phyloP scores from a whole-genome alignment of 1,140 invertebrate species.

The Vollenhovia emeryi region DNA sequence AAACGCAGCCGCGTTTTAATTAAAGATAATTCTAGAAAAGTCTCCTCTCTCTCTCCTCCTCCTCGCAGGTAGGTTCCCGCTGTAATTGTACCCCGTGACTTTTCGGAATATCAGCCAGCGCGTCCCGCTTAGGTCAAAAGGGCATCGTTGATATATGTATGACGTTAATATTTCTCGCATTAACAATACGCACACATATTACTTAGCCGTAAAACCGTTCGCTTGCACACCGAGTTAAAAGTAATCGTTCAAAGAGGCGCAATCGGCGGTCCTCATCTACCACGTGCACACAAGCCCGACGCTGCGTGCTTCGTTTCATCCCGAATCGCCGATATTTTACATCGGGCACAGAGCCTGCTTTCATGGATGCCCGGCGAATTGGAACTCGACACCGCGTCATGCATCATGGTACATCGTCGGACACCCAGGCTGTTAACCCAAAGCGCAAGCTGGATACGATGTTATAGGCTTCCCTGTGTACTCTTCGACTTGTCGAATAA shows the following conservation, averaged over 20 bases:
- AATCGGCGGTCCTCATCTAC: conserved; percentile 50
- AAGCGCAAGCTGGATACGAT: conserved; percentile 73
- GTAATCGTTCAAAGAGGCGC: conserved; percentile 50
- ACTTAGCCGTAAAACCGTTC: conserved; percentile 4
- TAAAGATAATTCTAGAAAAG: background rate
- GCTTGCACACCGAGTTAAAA: conserved; percentile 17
- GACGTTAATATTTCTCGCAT: conserved; percentile 16
- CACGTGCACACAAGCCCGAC: background rate
- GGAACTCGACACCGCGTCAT: conserved; percentile 75
- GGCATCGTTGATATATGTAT: background rate
- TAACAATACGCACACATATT: conserved; percentile 12
- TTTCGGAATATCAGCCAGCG: background rate
- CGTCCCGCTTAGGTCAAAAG: background rate
- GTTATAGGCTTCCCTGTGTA: conserved; percentile 71
- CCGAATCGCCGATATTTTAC: conserved; percentile 76
- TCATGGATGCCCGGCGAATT: conserved; percentile 74
- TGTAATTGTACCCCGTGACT: background rate
- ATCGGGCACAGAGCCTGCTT: conserved; percentile 73
- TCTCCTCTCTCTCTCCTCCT: too few species aligned
- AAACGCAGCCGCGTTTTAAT: background rate
- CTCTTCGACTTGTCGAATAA: conserved; percentile 73
- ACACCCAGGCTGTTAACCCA: conserved; percentile 76
- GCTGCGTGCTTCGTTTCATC: conserved; percentile 63
- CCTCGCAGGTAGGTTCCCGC: background rate
- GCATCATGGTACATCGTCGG: conserved; percentile 76